Evolutionary conservation across 2,113 vertebrate species (phyloP), one percentile per base, ranked within the genome.

Genomic region (Corynorhinus townsendii): DNA sequence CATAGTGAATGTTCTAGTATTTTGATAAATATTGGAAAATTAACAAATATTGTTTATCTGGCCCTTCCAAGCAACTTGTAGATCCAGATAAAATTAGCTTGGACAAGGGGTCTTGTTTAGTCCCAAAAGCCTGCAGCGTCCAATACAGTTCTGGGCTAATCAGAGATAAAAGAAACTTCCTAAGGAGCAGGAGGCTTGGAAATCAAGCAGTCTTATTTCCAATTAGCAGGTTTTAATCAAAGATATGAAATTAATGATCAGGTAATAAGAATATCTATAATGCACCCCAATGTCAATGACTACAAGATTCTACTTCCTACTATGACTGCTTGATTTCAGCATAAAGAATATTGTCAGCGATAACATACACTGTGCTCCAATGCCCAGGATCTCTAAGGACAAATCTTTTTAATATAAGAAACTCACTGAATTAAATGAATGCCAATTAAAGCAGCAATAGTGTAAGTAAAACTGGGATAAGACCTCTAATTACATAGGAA

Each of bases 331-430:
- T 75, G 35, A 73, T 72, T 69, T 10, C 17, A 86, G n/a, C 19
- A 26, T 35, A n/a, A 14, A 81, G 64, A 81, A 77, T 56, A 90
- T 1, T 64, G 5, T 40, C 20, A 68, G 19, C 52, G 71, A 45
- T n/a, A 69, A 87, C 66, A 30, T 82, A 43, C 76, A 75, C 15
- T 71, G 30, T 12, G 77, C 19, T 56, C 52, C n/a, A 28, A 9
- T 49, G 56, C 6, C 22, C 81, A 62, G 52, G 28, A 43, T 59
- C 6, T 35, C 35, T 72, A 85, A 85, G 73, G 43, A 49, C n/a
- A 93, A 69, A 86, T 40, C 38, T 56, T 92, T 95, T 73, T 49
- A 84, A 69, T 62, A 56, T 83, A 69, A 93, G 90, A 95, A 95
- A 91, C 5, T 79, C 54, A 86, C 5, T 73, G 4, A 94, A 68